Conservation (phyloP, 1,140 invertebrate species). For the Hylaeus volcanicus region DNA sequence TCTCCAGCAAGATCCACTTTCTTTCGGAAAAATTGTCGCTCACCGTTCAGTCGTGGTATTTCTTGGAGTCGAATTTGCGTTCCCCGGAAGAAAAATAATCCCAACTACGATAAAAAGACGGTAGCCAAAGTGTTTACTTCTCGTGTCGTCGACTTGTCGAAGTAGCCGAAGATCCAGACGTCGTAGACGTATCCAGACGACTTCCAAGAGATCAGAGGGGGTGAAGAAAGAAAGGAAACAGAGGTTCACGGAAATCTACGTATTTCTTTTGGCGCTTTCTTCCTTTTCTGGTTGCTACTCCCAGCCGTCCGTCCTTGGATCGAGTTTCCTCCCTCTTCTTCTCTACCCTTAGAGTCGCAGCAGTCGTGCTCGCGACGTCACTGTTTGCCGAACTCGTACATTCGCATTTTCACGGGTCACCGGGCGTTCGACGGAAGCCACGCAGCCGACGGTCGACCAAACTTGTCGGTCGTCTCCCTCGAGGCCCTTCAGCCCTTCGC, state of each 20-base stretch:
- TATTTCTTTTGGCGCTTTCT: not conserved
- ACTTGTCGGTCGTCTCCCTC: slow-evolving; percentile 55
- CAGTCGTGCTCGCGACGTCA: slow-evolving; percentile 65
- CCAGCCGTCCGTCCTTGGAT: not conserved
- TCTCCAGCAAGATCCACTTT: not conserved
- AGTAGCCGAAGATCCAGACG: slow-evolving; percentile 35
- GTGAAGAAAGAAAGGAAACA: slow-evolving; percentile 20
- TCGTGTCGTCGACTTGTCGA: too few species aligned
- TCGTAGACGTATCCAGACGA: slow-evolving; percentile 33
- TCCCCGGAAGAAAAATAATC: not conserved
- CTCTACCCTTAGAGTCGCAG: not conserved
- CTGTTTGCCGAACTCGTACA: slow-evolving; percentile 73
- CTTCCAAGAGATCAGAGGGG: not conserved
- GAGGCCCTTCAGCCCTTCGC: slow-evolving; percentile 9
- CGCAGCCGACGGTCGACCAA: slow-evolving; percentile 50
- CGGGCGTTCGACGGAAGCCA: slow-evolving; percentile 66
- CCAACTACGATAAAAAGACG: not conserved
- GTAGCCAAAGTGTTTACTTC: not conserved
- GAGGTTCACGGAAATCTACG: not conserved
- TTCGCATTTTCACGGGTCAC: slow-evolving; percentile 77
- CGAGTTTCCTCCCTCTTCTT: not conserved
- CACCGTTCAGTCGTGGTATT: not conserved
- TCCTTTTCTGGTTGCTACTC: not conserved
- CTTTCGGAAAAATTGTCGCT: not conserved
- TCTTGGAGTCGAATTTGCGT: not conserved